A percentile compares a stretch with the other conserved stretches of the same genome.
These are phyloP conservation scores for Echinops telfairi DNA, from an alignment of 2,113 vertebrate genomes.

Conservation along the genomic window DNA sequence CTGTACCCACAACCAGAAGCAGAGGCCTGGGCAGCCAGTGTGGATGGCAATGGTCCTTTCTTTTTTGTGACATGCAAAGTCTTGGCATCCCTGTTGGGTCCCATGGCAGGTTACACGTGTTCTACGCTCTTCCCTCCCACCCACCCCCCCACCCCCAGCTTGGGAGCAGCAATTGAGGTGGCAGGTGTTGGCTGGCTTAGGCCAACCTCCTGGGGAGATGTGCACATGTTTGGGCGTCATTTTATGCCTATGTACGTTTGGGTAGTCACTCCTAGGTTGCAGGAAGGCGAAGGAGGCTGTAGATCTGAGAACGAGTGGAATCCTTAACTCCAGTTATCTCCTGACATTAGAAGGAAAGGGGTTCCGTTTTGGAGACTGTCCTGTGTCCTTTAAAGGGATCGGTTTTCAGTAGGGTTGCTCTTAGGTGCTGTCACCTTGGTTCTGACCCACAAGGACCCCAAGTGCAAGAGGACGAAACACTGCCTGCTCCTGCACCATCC, in stretches of 20 bases:
- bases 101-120: not conserved
- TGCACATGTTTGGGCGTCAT: not conserved
- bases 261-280: not conserved
- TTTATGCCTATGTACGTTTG: not conserved
- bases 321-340: not conserved
- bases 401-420: not conserved
- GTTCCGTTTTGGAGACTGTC: not conserved
- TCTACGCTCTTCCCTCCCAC: too few relatives aligned
- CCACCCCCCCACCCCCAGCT: not conserved
- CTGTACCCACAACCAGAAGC: not conserved
- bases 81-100: not conserved
- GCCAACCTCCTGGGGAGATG: rapidly evolving
- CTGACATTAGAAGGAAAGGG: not conserved
- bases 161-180: not conserved
- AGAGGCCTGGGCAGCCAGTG: too few relatives aligned
- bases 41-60: not conserved
- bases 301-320: not conserved
- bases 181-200: not conserved
- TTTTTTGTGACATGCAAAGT: not conserved
- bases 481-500: too few relatives aligned
- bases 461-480: too few relatives aligned
- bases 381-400: not conserved
- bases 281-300: not conserved
- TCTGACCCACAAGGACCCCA: too few relatives aligned
- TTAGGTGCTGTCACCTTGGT: too few relatives aligned